A percentile compares a stretch with the other conserved stretches of the same genome.
Conservation (phyloP, 2,113 vertebrate species). For the Pelecanoides urinatrix region DNA sequence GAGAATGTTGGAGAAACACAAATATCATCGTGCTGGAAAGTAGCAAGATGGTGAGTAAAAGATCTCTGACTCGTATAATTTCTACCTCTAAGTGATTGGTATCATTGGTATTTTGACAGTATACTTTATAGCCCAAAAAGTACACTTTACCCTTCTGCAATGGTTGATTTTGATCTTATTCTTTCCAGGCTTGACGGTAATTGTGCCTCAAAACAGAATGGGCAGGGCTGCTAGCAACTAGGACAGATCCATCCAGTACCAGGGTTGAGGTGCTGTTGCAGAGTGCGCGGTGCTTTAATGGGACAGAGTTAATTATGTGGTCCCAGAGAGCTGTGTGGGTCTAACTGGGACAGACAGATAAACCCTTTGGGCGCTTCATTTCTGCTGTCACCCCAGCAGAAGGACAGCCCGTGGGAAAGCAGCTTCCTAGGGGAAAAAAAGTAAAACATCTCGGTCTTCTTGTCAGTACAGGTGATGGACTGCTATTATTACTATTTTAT, state of each 20-base stretch:
- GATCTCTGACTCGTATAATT: not conserved
- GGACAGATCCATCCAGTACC: not conserved
- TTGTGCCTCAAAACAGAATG: not conserved
- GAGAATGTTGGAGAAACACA: not conserved
- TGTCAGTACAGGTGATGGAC: not conserved
- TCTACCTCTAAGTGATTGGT: not conserved
- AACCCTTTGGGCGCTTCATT: not conserved
- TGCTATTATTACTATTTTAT: not conserved
- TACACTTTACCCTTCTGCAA: not conserved
- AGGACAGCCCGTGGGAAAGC: not conserved
- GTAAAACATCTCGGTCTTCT: not conserved
- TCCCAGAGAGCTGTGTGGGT: not conserved
- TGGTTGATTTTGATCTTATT: not conserved
- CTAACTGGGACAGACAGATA: not conserved
- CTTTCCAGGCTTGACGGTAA: not conserved
- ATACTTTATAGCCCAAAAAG: not conserved
- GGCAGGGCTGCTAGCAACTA: not conserved
- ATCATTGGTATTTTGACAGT: not conserved
- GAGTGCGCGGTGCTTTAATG: not conserved
- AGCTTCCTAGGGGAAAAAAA: not conserved
- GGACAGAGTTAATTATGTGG: not conserved
- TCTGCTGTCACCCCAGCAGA: slow-evolving; percentile 16
- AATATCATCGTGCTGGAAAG: not conserved
- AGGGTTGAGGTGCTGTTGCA: not conserved
- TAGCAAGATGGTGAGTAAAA: not conserved